Base-by-base conservation (phyloP, 2,888 invertebrate species). In the Eledona agricola region DNA sequence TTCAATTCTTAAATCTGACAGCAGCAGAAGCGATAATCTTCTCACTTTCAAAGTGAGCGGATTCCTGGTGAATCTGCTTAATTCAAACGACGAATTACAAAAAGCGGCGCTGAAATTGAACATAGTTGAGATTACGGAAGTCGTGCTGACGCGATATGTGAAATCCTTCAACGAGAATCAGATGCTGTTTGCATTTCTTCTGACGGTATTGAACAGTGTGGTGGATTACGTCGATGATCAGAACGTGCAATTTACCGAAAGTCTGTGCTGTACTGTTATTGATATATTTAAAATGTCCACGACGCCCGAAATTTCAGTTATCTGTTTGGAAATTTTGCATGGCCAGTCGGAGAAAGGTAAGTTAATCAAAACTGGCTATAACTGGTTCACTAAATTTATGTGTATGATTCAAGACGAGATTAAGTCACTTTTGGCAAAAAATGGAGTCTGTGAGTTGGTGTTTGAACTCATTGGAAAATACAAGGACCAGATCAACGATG, bases 311-410 rank as follows among this genome's bases (percentile, higher is more conserved):
- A 80, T 90, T 58, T 88, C 87, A 2, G 87, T 89, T 71, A 77
- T 88, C 69, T 89, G 89, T 74, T 79, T 92, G 60, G 90, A 90
- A 66, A 81, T 89, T 66, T 78, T 91, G 59, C 86, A 88, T 72
- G 81, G 83, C 50, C 89, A 90, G 73, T 86, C 88, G 35, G 90
- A 89, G 73, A 85, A 87, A 78, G 87, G 88, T 87, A 77, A 76
- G 23, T 12, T 12, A 17, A n/a, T 2, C 4, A 6, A 45, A 31
- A n/a, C n/a, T n/a, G n/a, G n/a, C n/a, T n/a, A n/a, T n/a, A n/a
- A n/a, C n/a, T n/a, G 11, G 12, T 10, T 11, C n/a, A 38, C 20
- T 11, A 10, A 10, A 35, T 11, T 10, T 20, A 3, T 35, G 10
- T 10, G 10, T n/a, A 23, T 7, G 9, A 7, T 78, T 77, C 28